Base-by-base conservation (phyloP, 2,797 vertebrate species). In the Malurus leucopterus region DNA sequence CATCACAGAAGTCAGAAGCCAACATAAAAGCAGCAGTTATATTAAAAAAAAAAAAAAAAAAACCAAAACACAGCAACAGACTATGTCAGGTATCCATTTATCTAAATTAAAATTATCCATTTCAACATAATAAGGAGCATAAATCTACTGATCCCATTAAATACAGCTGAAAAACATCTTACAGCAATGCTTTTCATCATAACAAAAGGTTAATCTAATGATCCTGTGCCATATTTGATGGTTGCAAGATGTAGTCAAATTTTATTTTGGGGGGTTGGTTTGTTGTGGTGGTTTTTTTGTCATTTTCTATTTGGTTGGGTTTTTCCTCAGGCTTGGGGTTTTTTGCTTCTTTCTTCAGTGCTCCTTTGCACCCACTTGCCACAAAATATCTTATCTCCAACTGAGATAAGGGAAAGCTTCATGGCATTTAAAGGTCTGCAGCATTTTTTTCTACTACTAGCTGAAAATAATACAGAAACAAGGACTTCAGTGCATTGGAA, bases 171-270 rank as follows among this genome's bases (percentile, higher is more conserved):
- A 92, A 91, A 70, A 81, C 80, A 89, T 89, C 82, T 93, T 79
- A 51, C 23, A 72, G 74, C 61, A 70, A 71, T 59, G 69, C 13
- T 61, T 81, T 92, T 81, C 68, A 76, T 93, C 70, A 86, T 61
- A 90, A 72, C 24, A 55, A 75, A 81, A 94, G 77, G 76, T 82
- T 95, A 95, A 92, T 89, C 50, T 87, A 90, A 93, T 94, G 26
- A 91, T 64, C 50, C 67, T 89, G 54, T 71, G 30, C 21, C 8
- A 30, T 89, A 81, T 47, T 73, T 75, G 15, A 63, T 29, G 15
- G 9, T 58, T 89, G 41, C 63, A 77, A 91, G 32, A 77, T 7
- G 0, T 2, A 77, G 58, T 32, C 29, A 69, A 24, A 72, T 78
- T 85, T 49, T 81, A 34, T 75, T 86, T 64, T 2, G 0, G 9